A percentile compares a stretch with the other conserved stretches of the same genome.
phyloP scores from a whole-genome alignment of 2,888 invertebrate species.

The Spisula subtruncata region DNA sequence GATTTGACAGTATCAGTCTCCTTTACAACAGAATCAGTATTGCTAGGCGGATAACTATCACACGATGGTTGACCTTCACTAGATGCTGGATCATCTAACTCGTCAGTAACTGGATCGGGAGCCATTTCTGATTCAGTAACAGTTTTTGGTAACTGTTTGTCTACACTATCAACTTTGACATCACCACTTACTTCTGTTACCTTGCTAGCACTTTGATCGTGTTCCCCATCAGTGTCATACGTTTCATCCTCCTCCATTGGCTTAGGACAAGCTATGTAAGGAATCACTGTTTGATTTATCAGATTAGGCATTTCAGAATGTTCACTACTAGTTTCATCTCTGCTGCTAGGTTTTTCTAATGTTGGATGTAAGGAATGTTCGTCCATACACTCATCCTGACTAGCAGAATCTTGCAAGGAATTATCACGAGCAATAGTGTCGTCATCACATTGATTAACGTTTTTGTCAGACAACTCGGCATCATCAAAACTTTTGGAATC shows the following conservation, averaged over 20 bases:
- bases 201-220: not conserved
- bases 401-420: conserved; percentile 12
- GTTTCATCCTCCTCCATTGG: not conserved
- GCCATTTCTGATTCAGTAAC: not conserved
- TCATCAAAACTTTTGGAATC: not conserved
- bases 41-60: not conserved
- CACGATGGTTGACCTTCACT: not conserved
- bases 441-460: not conserved
- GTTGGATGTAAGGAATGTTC: not conserved
- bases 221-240: not conserved
- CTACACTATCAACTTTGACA: not conserved
- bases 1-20: not conserved
- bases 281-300: no score
- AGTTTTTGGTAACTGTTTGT: not conserved
- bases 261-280: not conserved
- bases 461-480: not conserved
- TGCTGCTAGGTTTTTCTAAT: not conserved
- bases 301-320: no score
- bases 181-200: not conserved
- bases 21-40: not conserved
- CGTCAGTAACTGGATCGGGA: not conserved
- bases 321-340: not conserved
- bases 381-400: conserved; percentile 8
- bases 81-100: not conserved
- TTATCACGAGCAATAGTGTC: conserved; percentile 17